Evolutionary conservation across 2,797 vertebrate genomes (phyloP).

Genomic region (Rhabdomys pumilio): DNA sequence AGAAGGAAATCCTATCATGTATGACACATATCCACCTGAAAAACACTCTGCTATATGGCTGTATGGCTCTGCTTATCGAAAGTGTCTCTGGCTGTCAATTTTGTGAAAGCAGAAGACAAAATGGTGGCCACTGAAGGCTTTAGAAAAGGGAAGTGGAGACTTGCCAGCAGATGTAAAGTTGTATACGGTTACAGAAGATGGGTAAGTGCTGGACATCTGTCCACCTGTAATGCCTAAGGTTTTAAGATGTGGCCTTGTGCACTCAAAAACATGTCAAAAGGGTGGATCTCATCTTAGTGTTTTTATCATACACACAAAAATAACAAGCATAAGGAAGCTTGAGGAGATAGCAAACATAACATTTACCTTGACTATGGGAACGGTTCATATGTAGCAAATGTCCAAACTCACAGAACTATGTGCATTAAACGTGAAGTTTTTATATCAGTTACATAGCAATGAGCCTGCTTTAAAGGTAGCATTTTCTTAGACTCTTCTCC

Average conservation of each 20-base stretch:
- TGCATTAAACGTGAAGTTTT: neutral
- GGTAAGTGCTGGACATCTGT: neutral
- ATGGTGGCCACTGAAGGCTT: too few relatives aligned
- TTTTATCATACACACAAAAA: neutral
- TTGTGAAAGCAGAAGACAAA: neutral
- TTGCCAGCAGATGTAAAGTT: neutral
- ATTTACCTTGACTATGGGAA: neutral
- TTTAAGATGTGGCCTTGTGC: neutral
- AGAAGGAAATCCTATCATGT: neutral
- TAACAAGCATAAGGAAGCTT: neutral
- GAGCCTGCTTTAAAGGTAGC: neutral
- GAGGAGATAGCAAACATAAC: neutral
- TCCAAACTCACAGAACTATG: neutral
- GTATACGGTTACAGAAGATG: neutral
- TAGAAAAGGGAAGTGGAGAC: fast-evolving
- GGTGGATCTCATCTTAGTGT: neutral
- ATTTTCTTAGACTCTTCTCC: neutral
- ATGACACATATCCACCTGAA: neutral
- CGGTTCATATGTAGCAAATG: neutral
- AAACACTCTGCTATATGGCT: neutral
- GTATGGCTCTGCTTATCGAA: neutral
- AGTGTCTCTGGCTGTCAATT: neutral
- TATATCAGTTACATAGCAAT: neutral
- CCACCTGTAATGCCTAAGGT: neutral
- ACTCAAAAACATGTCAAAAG: neutral